phyloP scores from a whole-genome alignment of 1,140 invertebrate species.

The Hormaphis cornu region DNA sequence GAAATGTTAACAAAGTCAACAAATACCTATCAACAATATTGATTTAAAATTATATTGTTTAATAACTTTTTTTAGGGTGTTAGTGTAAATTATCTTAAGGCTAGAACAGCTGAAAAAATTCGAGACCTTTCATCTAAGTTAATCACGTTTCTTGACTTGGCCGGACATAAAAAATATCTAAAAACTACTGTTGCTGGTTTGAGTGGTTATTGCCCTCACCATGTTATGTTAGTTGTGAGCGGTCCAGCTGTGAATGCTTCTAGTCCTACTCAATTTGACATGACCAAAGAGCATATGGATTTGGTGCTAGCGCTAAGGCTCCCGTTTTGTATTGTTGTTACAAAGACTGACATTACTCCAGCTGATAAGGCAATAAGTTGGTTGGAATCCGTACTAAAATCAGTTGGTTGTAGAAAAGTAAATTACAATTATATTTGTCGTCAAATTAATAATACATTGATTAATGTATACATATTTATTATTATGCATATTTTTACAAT shows the following conservation, averaged over 20 bases:
- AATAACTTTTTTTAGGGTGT: conserved; percentile 47
- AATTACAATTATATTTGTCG: too few relatives aligned
- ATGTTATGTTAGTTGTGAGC: conserved; percentile 83
- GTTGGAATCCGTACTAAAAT: conserved; percentile 54
- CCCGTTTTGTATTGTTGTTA: conserved; percentile 82
- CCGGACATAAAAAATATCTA: conserved; percentile 92
- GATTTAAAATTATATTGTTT: neutral
- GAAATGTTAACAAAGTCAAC: neutral
- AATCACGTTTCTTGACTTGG: conserved; percentile 91
- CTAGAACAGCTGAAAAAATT: conserved; percentile 88
- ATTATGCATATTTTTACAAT: neutral
- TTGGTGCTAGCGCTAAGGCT: conserved; percentile 75
- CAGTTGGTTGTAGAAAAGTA: conserved; percentile 55
- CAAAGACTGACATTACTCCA: conserved; percentile 71
- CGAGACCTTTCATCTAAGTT: conserved; percentile 81
- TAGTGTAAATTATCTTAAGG: conserved; percentile 79
- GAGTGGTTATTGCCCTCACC: conserved; percentile 82
- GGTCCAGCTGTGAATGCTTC: conserved; percentile 55
- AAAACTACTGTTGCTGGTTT: conserved; percentile 85
- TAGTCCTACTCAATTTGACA: conserved; percentile 38
- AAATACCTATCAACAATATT: neutral
- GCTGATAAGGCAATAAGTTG: conserved; percentile 50
- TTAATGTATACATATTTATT: too few relatives aligned
- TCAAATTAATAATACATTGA: too few relatives aligned
- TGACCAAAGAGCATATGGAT: conserved; percentile 73